Conservation (phyloP, 2,888 invertebrate species). For the Drosophila bunnanda region DNA sequence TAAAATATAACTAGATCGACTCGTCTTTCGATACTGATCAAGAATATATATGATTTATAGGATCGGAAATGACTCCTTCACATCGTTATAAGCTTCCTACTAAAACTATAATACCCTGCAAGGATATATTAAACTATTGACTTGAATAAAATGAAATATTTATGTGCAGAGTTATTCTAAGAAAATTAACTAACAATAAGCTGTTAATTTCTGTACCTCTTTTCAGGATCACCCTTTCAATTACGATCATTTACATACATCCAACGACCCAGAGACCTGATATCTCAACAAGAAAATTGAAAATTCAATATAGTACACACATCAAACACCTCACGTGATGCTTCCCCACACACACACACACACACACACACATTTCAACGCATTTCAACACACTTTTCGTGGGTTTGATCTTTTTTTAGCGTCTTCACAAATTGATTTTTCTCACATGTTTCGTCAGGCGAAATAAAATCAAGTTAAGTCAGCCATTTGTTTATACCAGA, state of each 20-base stretch:
- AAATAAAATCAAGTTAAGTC: constrained; percentile 32
- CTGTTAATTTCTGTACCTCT: constrained; percentile 1
- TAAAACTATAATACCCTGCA: too few species aligned
- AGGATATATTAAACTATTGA: too few species aligned
- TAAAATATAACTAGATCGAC: too few species aligned
- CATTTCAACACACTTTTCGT: constrained; percentile 42
- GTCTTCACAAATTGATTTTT: constrained; percentile 63
- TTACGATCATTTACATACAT: constrained; percentile 17
- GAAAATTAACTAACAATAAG: constrained; percentile 8
- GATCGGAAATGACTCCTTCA: too few species aligned
- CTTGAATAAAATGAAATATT: too few species aligned
- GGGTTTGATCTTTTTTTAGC: constrained; percentile 41
- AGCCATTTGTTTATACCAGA: constrained; percentile 5
- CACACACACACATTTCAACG: constrained; percentile 7
- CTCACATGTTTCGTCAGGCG: constrained; percentile 64
- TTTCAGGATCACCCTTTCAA: constrained; percentile 3
- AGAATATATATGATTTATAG: too few species aligned
- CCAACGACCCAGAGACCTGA: constrained; percentile 8
- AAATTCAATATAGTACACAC: constrained; percentile 2
- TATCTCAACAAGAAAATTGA: background rate
- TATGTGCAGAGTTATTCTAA: constrained; percentile 1
- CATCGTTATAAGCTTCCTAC: too few species aligned
- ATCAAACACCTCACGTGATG: constrained; percentile 35
- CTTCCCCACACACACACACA: background rate
- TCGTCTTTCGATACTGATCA: too few species aligned